Percentiles rank a stretch among this genome's conserved stretches.
These are phyloP conservation scores for Oceanodroma tethys DNA, from an alignment of 2,113 vertebrate genomes.

Conservation along the genomic window DNA sequence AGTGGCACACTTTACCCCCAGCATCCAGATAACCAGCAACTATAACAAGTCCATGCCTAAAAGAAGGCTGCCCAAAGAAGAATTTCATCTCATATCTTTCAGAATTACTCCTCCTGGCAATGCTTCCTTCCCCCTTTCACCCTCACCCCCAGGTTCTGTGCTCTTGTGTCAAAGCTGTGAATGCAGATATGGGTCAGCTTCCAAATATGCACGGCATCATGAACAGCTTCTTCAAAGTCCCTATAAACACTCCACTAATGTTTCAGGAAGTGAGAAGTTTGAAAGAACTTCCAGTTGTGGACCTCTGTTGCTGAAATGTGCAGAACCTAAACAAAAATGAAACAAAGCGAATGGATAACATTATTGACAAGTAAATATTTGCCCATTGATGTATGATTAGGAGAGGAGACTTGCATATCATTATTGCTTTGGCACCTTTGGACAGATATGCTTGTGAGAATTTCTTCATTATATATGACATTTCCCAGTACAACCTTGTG, in stretches of 20 bases:
- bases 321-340: neutral
- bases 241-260: neutral
- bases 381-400: neutral
- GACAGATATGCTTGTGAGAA: neutral
- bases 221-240: neutral
- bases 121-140: neutral
- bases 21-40: neutral
- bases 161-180: neutral
- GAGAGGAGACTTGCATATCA: neutral
- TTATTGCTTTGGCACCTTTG: neutral
- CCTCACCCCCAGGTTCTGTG: neutral
- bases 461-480: neutral
- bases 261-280: neutral
- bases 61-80: neutral
- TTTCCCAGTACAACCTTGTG: neutral
- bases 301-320: neutral
- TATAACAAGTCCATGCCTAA: neutral
- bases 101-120: neutral
- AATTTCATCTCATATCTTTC: neutral
- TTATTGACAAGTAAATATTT: neutral
- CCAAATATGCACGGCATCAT: neutral
- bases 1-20: neutral
- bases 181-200: neutral
- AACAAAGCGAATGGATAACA: neutral
- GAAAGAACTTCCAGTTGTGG: neutral